These are phyloP conservation scores for Chloroceryle amazona DNA, from an alignment of 2,797 vertebrate species.

Conservation along the genomic window DNA sequence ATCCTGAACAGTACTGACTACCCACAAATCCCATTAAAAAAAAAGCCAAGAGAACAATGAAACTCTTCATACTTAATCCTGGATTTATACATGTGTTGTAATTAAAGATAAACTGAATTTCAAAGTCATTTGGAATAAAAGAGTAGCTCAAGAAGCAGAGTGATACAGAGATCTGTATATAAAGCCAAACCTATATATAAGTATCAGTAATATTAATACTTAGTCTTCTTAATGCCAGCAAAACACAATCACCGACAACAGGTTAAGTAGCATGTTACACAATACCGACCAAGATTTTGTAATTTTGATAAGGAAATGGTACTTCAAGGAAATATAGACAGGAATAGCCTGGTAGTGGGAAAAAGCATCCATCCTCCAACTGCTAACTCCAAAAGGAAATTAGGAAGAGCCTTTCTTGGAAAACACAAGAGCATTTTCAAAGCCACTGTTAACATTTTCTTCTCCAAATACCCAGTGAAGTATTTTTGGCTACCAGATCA, in stretches of 20 bases:
- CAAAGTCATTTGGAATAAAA: conserved; percentile 46
- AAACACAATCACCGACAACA: background rate
- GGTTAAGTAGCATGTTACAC: background rate
- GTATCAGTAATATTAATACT: background rate
- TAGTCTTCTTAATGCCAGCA: background rate
- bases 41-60: background rate
- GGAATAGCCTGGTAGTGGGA: background rate
- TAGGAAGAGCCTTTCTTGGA: background rate
- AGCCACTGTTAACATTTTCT: background rate
- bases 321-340: background rate
- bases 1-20: conserved; percentile 3
- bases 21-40: conserved; percentile 11
- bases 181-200: background rate
- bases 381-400: background rate
- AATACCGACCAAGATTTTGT: background rate
- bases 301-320: background rate
- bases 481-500: background rate
- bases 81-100: conserved; percentile 24
- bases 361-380: background rate
- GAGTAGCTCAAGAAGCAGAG: background rate
- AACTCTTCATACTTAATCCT: conserved; percentile 42
- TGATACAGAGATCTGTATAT: background rate
- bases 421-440: background rate
- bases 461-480: background rate
- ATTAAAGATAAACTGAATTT: conserved; percentile 64